These are phyloP conservation scores for Plectrocnemia conspersa DNA, from an alignment of 1,140 invertebrate species.

Conservation along the genomic window DNA sequence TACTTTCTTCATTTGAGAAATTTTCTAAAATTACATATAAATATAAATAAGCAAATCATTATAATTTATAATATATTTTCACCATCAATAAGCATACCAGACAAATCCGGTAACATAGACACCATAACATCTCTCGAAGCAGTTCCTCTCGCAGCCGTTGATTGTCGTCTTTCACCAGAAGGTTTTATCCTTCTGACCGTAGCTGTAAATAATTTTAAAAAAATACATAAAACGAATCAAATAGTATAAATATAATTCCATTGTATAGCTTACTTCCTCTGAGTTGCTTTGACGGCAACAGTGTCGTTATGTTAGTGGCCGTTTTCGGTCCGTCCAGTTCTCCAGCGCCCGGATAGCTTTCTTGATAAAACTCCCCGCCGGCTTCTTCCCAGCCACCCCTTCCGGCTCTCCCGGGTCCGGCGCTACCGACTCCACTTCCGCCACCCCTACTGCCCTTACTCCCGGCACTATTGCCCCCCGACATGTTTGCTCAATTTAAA, in stretches of 20 bases:
- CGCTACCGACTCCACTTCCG: slow-evolving; percentile 14
- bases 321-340: slow-evolving; percentile 56
- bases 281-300: slow-evolving; percentile 72
- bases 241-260: slow-evolving; percentile 8
- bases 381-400: slow-evolving; percentile 72
- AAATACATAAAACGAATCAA: slow-evolving; percentile 12
- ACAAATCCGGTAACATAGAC: slow-evolving; percentile 71
- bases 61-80: background rate
- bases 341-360: slow-evolving; percentile 69
- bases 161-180: slow-evolving; percentile 59
- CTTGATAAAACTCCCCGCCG: slow-evolving; percentile 79
- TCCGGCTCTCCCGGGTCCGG: slow-evolving; percentile 37
- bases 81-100: slow-evolving; percentile 44
- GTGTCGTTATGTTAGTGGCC: slow-evolving; percentile 66
- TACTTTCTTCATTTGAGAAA: slow-evolving; percentile 74
- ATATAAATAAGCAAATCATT: background rate
- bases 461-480: slow-evolving; percentile 45
- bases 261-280: slow-evolving; percentile 57
- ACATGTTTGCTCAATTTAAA: slow-evolving; percentile 39
- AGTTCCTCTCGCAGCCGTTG: slow-evolving; percentile 59
- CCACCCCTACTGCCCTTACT: slow-evolving; percentile 15
- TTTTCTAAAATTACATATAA: slow-evolving; percentile 53
- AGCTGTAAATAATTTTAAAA: slow-evolving; percentile 37
- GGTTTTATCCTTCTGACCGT: slow-evolving; percentile 60
- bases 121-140: slow-evolving; percentile 65